Evolutionary conservation across 2,888 invertebrate species (phyloP).

Genomic region (Yponomeuta evonymella): DNA sequence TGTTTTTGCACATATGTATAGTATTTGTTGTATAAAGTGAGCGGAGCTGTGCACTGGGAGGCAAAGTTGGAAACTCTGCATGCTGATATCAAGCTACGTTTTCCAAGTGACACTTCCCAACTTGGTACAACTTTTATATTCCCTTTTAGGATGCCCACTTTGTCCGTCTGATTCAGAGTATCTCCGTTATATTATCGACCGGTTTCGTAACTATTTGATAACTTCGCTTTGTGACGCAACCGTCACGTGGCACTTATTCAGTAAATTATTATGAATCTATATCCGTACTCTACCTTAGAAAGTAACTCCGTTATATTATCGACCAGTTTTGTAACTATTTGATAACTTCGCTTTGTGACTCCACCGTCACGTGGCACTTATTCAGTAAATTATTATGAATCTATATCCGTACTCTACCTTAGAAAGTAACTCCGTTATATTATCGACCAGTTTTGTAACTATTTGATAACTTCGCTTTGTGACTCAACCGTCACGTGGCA

Average conservation of each 20-base stretch:
- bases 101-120: constrained; percentile 16
- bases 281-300: too few species aligned
- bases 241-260: too few species aligned
- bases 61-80: constrained; percentile 11
- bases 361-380: too few species aligned
- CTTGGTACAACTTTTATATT: constrained; percentile 19
- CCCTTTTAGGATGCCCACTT: constrained; percentile 13
- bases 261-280: too few species aligned
- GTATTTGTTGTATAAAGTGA: background rate
- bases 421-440: too few species aligned
- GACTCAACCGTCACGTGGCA: too few species aligned
- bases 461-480: too few species aligned
- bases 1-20: background rate
- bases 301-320: background rate
- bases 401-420: too few species aligned
- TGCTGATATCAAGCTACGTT: constrained; percentile 17
- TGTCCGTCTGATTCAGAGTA: background rate
- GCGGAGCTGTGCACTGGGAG: constrained; percentile 3
- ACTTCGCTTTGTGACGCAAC: background rate
- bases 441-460: too few species aligned
- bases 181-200: background rate
- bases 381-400: too few species aligned
- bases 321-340: background rate
- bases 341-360: too few species aligned
- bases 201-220: background rate